Percentiles rank a stretch among this genome's conserved stretches.
Conservation (phyloP, 2,797 vertebrate species). For the Danio albolineatus region DNA sequence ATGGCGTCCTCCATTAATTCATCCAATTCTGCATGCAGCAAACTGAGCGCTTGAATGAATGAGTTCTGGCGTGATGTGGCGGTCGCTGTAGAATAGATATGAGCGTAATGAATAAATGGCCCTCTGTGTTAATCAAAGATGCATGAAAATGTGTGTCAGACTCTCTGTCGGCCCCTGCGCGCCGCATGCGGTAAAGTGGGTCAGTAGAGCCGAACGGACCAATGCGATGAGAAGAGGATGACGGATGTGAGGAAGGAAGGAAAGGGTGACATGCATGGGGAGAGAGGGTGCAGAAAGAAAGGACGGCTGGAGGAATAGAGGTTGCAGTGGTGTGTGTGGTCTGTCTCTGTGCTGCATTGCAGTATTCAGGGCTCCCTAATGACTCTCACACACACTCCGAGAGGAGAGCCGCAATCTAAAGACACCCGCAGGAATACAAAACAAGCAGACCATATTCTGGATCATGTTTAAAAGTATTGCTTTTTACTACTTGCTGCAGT, state of each 20-base stretch:
- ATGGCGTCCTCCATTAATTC: background rate
- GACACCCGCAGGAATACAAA: slow-evolving; percentile 18
- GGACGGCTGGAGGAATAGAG: background rate
- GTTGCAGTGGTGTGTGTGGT: slow-evolving; percentile 38
- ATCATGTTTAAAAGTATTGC: background rate
- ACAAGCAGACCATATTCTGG: background rate
- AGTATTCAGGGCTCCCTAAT: slow-evolving; percentile 45
- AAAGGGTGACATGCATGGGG: slow-evolving; percentile 8
- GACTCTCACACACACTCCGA: slow-evolving; percentile 14
- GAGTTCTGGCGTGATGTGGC: slow-evolving; percentile 15
- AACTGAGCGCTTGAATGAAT: slow-evolving; percentile 19
- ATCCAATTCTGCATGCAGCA: background rate
- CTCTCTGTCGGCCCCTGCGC: background rate
- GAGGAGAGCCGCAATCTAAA: slow-evolving; percentile 28
- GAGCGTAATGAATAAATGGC: slow-evolving; percentile 23
- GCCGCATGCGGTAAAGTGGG: slow-evolving; percentile 54
- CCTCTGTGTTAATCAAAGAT: slow-evolving; percentile 50
- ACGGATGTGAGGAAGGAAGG: slow-evolving; percentile 24
- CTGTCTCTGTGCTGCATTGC: slow-evolving; percentile 63
- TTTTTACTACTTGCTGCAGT: background rate
- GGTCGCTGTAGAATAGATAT: slow-evolving; percentile 46
- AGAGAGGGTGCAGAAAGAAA: background rate
- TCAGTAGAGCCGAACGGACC: slow-evolving; percentile 56
- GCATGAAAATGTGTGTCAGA: slow-evolving; percentile 60
- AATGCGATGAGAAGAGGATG: slow-evolving; percentile 4